Evolutionary conservation across 2,113 vertebrate genomes (phyloP), one percentile per base, ranked within the genome.

Genomic region (Lates calcarifer): DNA sequence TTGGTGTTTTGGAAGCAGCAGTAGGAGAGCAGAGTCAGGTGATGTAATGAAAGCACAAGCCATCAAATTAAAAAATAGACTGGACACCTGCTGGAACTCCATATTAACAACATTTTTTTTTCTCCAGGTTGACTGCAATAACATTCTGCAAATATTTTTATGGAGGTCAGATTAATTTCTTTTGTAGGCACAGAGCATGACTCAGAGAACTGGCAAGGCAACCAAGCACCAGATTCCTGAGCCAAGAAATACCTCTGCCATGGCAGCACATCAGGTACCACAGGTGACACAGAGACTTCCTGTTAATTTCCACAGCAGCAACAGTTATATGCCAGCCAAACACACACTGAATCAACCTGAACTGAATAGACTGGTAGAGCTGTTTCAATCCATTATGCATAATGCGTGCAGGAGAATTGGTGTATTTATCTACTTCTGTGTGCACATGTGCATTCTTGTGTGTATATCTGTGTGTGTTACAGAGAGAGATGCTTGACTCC

Each of bases 371-470:
- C 73, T 67, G 47, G 14, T 17, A 49, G 57, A 82, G 75, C 53
- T 28, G 33, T 61, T 80, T 75, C 79, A 69, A 81, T 62, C 69
- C 29, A 80, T 84, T 81, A 63, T 87, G 74, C 82, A 67, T 74
- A 77, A 74, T 11, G n/a, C 31, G 37, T 28, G 2, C 69, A 33
- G 68, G 66, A 69, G 49, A 86, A 87, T 82, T 79, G 68, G 65
- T 51, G 64, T 51, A 79, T 91, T 91, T 72, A 88, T 89, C 76
- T 85, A 81, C 76, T 71, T 68, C 28, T 81, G 35, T 55, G 74
- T 75, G 74, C 39, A 43, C 28, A 0, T 77, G 79, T 91, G 82
- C 37, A 63, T 62, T 28, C 56, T 47, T 82, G 77, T 88, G 86
- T 79, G 70, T 65, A 4, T 57, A 2, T 79, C 8, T 39, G 20